Evolutionary conservation across 2,888 invertebrate species (phyloP).

Genomic region (Drosophila sordidapex): DNA sequence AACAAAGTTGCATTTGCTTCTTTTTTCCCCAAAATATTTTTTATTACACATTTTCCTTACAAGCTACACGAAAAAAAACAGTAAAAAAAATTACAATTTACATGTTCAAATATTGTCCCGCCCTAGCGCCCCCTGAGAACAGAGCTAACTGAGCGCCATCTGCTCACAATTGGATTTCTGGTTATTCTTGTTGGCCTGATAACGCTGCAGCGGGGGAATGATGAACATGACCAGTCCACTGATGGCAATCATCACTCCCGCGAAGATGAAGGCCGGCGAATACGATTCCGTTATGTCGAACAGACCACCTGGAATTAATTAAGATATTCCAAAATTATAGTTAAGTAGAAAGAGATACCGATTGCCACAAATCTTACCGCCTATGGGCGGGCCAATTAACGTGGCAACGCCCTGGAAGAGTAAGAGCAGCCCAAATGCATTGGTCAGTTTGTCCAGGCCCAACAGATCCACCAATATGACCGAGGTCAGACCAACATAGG

Average conservation of each 20-base stretch:
- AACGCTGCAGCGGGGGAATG: conserved; percentile 90
- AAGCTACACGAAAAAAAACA: conserved; percentile 19
- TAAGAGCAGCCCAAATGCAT: conserved; percentile 96
- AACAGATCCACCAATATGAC: conserved; percentile 97
- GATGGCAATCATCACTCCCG: conserved; percentile 93
- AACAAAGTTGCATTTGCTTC: background rate
- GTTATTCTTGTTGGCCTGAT: conserved; percentile 67
- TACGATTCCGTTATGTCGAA: conserved; percentile 92
- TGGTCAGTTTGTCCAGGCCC: conserved; percentile 96
- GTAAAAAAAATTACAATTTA: conserved; percentile 18
- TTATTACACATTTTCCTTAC: conserved; percentile 4
- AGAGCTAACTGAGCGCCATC: conserved; percentile 74
- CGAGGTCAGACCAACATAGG: conserved; percentile 98
- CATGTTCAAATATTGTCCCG: conserved; percentile 24
- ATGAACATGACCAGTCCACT: conserved; percentile 95
- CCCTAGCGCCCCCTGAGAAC: background rate
- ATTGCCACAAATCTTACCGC: conserved; percentile 87
- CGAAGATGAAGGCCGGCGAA: conserved; percentile 94
- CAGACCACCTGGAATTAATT: conserved; percentile 88
- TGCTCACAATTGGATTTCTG: conserved; percentile 67
- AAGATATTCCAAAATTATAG: background rate
- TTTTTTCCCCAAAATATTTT: background rate
- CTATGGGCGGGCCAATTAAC: conserved; percentile 95
- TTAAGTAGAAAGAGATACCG: background rate
- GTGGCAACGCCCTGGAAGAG: conserved; percentile 98